Percentiles rank a stretch among this genome's conserved stretches.
Conservation (phyloP, 2,797 vertebrate species). For the Lateolabrax maculatus region DNA sequence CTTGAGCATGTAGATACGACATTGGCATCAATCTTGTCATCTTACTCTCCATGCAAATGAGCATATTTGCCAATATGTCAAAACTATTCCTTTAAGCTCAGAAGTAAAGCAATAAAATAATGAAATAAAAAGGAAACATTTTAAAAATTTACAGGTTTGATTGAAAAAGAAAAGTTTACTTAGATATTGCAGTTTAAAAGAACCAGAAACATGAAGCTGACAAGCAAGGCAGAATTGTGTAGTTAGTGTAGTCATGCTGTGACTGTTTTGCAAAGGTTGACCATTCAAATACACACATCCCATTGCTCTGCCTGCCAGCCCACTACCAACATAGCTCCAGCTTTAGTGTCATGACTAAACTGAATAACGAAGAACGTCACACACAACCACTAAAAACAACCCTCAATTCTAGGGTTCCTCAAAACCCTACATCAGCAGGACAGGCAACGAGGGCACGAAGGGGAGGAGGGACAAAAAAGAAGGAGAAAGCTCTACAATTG, state of each 20-base stretch:
- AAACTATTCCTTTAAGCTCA: not conserved
- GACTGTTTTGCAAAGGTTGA: constrained; percentile 23
- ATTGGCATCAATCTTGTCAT: not conserved
- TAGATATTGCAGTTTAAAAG: not conserved
- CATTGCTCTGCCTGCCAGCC: constrained; percentile 43
- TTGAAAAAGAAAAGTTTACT: not conserved
- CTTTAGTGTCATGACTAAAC: constrained; percentile 69
- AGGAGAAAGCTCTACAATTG: constrained; percentile 71
- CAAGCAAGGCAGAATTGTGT: not conserved
- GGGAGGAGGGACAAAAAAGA: constrained; percentile 46
- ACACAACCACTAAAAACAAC: constrained; percentile 79
- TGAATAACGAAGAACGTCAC: constrained; percentile 77
- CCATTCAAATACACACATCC: constrained; percentile 42
- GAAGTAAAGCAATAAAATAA: not conserved
- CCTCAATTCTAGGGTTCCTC: constrained; percentile 72
- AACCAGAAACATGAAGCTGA: constrained; percentile 1
- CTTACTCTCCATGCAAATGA: not conserved
- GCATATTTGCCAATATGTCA: not conserved
- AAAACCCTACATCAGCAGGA: constrained; percentile 74
- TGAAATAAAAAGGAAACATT: not conserved
- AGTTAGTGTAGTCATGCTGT: constrained; percentile 32
- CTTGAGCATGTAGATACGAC: too few species aligned
- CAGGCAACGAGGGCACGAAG: constrained; percentile 44
- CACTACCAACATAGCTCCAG: constrained; percentile 46
- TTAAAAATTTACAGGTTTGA: not conserved